Base-by-base conservation (phyloP, 2,888 invertebrate genomes). In the Gnatocerus cornutus region DNA sequence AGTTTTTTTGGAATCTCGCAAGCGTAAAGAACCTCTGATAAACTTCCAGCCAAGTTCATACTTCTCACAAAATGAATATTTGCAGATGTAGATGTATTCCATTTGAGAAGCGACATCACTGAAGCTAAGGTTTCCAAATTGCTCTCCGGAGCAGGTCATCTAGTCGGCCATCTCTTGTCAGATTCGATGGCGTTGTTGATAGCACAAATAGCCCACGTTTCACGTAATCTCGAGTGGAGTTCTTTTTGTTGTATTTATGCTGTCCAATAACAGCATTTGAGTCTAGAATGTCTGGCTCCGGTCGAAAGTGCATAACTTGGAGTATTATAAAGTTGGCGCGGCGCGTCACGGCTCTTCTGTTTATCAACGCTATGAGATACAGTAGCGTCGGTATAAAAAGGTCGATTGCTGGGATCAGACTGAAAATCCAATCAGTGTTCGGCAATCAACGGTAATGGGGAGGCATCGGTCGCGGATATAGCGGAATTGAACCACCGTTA, bases 381-480 rank as follows among this genome's bases (percentile, higher is more conserved):
- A 71, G 69, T 37, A 50, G 55, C 52, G 58, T 37, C 66, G 69
- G 71, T 72, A 77, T 75, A 81, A 81, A 81, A 79, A 78, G 78
- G 77, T 75, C 78, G 78, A 79, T 80, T 80, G 76, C 76, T 71
- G 77, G 79, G 82, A 83, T 82, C 81, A 80, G 78, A 73, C 77
- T 80, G 78, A 77, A 80, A 82, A 82, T 83, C 82, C 82, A 83
- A 83, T 83, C 83, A 83, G 81, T 80, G 81, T 79, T 79, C 78
- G 76, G 82, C 83, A 83, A 83, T 83, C 82, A 82, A 77, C 79
- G 77, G 81, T 82, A 83, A 83, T 82, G 80, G 82, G 77, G 76
- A 77, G 79, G 80, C 78, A 79, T 79, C 78, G 79, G 78, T 76
- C 75, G 75, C 78, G 76, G 77, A 81, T 80, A 74, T 77, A 62